Evolutionary conservation across 2,797 vertebrate genomes (phyloP).

Genomic region (Halcyon leucocephala): DNA sequence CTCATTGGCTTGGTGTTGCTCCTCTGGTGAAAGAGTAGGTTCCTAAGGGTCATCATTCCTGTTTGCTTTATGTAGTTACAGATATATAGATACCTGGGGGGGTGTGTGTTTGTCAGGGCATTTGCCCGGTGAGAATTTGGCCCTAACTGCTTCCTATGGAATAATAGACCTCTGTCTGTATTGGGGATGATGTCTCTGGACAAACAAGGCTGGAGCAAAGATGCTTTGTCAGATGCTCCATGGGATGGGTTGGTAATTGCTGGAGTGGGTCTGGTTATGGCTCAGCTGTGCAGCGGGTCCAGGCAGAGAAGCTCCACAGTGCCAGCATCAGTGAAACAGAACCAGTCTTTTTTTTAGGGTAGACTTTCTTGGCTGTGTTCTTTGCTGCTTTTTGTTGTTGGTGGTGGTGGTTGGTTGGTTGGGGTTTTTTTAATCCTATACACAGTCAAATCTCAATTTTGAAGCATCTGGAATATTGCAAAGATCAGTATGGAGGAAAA

Average conservation of each 20-base stretch:
- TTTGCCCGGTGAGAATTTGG: background rate
- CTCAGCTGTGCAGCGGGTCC: background rate
- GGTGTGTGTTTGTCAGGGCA: no score
- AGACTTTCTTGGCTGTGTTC: background rate
- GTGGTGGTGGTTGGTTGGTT: no score
- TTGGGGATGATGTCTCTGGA: background rate
- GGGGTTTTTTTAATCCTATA: background rate
- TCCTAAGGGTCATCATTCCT: background rate
- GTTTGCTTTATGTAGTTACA: background rate
- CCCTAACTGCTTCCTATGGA: background rate
- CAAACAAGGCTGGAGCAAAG: background rate
- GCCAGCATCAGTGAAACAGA: background rate
- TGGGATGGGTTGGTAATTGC: background rate
- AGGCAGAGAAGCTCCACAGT: background rate
- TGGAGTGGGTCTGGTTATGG: fast-evolving
- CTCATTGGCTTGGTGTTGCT: background rate
- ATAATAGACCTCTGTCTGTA: background rate
- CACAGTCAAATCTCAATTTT: background rate
- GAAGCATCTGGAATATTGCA: background rate
- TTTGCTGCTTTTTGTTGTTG: no score
- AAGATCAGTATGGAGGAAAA: background rate
- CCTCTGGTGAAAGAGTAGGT: background rate
- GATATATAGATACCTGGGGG: background rate
- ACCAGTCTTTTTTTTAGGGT: background rate
- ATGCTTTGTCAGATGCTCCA: background rate